Conservation (phyloP, 2,888 invertebrate species). For the Phortica okadai region DNA sequence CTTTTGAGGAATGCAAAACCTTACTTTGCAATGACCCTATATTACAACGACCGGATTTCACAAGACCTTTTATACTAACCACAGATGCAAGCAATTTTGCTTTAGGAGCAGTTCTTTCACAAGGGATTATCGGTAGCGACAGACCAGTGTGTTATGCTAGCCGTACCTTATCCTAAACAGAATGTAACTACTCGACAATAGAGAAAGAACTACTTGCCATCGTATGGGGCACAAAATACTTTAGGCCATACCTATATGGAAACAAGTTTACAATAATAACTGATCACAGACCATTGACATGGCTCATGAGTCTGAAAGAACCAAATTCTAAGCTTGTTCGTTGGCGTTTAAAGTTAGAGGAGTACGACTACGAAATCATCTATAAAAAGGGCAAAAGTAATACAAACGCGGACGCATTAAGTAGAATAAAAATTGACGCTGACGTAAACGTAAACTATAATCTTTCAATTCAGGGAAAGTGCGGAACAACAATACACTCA, state of each 20-base stretch:
- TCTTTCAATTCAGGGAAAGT: no score
- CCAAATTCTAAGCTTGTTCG: no score
- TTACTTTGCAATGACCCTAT: constrained; percentile 42
- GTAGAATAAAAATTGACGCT: no score
- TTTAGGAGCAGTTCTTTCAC: constrained; percentile 41
- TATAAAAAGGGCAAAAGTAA: not conserved
- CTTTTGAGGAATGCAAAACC: constrained; percentile 38
- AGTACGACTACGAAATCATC: not conserved
- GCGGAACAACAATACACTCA: no score
- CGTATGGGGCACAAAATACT: no score
- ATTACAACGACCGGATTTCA: constrained; percentile 45
- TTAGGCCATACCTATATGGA: not conserved
- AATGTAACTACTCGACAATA: constrained; percentile 33
- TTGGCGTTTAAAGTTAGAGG: not conserved
- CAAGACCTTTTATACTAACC: constrained; percentile 43
- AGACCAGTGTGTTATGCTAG: no score
- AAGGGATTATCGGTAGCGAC: constrained; percentile 34
- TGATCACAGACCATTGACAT: not conserved
- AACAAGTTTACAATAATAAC: not conserved
- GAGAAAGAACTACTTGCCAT: not conserved
- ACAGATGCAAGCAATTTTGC: constrained; percentile 45
- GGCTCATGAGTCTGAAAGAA: not conserved
- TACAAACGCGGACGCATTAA: no score
- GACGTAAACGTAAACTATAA: no score
- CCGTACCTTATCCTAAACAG: constrained; percentile 49